Evolutionary conservation across 1,140 invertebrate species (phyloP).

Genomic region (Dryas iulia): DNA sequence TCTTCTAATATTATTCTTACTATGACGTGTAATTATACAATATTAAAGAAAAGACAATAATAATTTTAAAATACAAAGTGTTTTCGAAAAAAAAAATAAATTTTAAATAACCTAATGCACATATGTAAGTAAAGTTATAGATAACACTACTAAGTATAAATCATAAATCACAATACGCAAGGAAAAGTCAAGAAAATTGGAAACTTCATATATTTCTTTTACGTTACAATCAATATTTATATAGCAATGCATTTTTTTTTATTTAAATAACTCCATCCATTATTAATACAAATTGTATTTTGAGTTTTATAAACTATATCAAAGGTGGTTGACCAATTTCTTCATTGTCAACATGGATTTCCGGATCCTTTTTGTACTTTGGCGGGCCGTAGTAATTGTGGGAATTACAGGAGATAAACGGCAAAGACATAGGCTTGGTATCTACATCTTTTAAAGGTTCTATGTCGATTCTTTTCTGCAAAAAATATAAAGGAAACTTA

Average conservation of each 20-base stretch:
- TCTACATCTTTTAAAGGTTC: neutral
- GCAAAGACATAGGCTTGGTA: neutral
- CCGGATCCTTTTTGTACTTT: slow-evolving; percentile 53
- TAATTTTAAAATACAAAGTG: too few relatives aligned
- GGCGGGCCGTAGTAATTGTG: slow-evolving; percentile 22
- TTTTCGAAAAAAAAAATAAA: too few relatives aligned
- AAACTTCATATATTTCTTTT: neutral
- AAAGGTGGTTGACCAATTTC: slow-evolving; percentile 41
- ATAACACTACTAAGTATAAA: too few relatives aligned
- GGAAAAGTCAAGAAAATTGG: neutral
- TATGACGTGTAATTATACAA: too few relatives aligned
- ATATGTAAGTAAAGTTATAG: neutral
- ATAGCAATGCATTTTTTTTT: neutral
- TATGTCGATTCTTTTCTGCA: slow-evolving; percentile 25
- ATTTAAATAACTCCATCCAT: neutral
- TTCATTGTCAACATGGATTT: slow-evolving; percentile 51
- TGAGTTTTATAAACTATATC: slow-evolving; percentile 3
- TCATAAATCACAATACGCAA: neutral
- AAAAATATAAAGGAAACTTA: neutral
- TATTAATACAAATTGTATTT: neutral
- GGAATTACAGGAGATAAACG: neutral
- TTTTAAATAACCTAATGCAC: too few relatives aligned
- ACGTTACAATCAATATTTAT: neutral
- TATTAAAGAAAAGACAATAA: too few relatives aligned
- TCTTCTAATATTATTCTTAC: neutral